These are phyloP conservation scores for Zapornia atra DNA, from an alignment of 2,113 vertebrate species.

Conservation along the genomic window DNA sequence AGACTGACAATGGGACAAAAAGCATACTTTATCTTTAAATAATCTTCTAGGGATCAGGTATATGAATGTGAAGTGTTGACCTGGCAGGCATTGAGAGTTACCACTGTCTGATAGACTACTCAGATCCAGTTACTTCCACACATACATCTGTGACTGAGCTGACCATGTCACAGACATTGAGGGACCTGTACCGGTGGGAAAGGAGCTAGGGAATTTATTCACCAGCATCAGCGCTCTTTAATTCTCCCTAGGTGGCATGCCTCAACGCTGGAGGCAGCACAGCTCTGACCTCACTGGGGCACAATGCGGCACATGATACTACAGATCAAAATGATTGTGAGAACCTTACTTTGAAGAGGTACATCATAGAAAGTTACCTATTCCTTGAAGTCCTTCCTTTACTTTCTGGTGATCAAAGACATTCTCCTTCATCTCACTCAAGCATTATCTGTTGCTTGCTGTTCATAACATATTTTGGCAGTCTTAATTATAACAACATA, in stretches of 20 bases:
- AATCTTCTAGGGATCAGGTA: neutral
- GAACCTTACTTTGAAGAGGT: neutral
- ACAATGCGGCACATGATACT: rapidly evolving
- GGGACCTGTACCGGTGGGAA: neutral
- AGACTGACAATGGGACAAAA: neutral
- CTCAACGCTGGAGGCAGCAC: rapidly evolving
- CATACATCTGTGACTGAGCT: rapidly evolving
- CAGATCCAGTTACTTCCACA: neutral
- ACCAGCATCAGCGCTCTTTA: neutral
- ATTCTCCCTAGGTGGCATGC: neutral
- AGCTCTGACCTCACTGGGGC: neutral
- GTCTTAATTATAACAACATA: neutral
- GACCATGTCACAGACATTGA: neutral
- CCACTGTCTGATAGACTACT: neutral
- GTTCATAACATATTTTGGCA: neutral
- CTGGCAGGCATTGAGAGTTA: neutral
- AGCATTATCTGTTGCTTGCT: neutral
- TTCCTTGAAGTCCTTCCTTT: neutral
- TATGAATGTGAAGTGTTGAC: neutral
- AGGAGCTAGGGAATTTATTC: neutral
- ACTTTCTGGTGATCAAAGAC: neutral
- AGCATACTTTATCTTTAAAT: neutral
- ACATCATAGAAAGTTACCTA: neutral
- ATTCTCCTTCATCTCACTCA: neutral
- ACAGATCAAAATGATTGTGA: neutral